phyloP scores from a whole-genome alignment of 2,888 invertebrate species.

The Lobophora halterata region DNA sequence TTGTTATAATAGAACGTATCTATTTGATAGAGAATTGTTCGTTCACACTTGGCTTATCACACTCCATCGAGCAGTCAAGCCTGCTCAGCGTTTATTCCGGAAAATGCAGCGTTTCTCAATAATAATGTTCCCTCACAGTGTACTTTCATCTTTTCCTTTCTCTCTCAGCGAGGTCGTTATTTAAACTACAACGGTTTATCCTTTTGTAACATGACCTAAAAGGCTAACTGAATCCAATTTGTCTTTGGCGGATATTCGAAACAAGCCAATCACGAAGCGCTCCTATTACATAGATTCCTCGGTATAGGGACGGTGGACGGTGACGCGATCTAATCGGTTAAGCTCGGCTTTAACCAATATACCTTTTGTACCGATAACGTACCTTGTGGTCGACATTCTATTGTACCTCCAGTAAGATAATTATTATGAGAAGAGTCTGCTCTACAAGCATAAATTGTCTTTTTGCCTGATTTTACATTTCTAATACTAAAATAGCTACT shows the following conservation, averaged over 20 bases:
- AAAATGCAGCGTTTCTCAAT: too few relatives aligned
- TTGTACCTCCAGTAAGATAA: slow-evolving; percentile 33
- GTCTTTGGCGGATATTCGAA: slow-evolving; percentile 61
- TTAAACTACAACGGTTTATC: slow-evolving; percentile 14
- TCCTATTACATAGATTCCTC: slow-evolving; percentile 59
- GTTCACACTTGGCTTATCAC: too few relatives aligned
- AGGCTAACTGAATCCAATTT: slow-evolving; percentile 72
- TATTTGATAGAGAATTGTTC: too few relatives aligned
- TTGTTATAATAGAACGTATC: too few relatives aligned
- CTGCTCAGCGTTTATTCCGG: too few relatives aligned
- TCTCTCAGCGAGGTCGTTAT: neutral
- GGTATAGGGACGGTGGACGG: slow-evolving; percentile 37
- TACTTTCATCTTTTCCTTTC: slow-evolving; percentile 19
- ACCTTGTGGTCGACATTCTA: too few relatives aligned
- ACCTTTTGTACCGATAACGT: slow-evolving; percentile 59
- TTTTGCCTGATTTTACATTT: too few relatives aligned
- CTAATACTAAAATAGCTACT: too few relatives aligned
- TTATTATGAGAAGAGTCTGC: too few relatives aligned
- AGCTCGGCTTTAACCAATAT: slow-evolving; percentile 61
- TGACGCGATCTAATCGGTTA: slow-evolving; percentile 60
- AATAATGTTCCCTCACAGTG: slow-evolving; percentile 12
- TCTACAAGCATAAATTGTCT: too few relatives aligned
- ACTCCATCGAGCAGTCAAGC: too few relatives aligned
- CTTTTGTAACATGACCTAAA: slow-evolving; percentile 52
- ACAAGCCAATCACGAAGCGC: slow-evolving; percentile 68